A percentile compares a stretch with the other conserved stretches of the same genome.
These are phyloP conservation scores for Aegotheles bennettii DNA, from an alignment of 2,113 vertebrate genomes.

Conservation along the genomic window DNA sequence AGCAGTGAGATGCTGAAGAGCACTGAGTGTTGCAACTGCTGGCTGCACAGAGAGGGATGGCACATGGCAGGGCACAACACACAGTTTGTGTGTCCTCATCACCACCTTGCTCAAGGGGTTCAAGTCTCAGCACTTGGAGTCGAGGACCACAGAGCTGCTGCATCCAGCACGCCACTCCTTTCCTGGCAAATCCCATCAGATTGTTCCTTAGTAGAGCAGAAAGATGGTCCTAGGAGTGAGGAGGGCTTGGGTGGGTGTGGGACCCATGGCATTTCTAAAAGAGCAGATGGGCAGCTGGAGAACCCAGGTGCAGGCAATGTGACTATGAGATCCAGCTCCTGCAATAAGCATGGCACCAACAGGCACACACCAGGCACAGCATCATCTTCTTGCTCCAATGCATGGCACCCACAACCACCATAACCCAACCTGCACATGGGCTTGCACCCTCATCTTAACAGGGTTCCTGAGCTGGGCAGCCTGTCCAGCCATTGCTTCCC, in stretches of 20 bases:
- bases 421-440: fast-evolving
- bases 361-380: neutral
- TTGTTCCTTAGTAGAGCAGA: neutral
- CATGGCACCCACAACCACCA: neutral
- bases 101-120: neutral
- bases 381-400: neutral
- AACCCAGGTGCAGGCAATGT: neutral
- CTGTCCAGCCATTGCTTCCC: neutral
- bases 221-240: neutral
- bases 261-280: neutral
- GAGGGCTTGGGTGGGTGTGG: neutral
- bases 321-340: fast-evolving
- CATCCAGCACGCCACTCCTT: neutral
- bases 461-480: neutral
- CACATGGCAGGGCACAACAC: fast-evolving
- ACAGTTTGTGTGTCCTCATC: fast-evolving
- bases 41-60: fast-evolving
- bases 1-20: neutral
- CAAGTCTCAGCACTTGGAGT: neutral
- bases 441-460: neutral
- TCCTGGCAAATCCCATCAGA: neutral
- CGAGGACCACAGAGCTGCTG: neutral
- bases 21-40: neutral
- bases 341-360: neutral
- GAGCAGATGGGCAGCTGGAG: neutral